Percentiles rank a stretch among this genome's conserved stretches.
These are phyloP conservation scores for Perca flavescens DNA, from an alignment of 2,113 vertebrate species.

Conservation along the genomic window DNA sequence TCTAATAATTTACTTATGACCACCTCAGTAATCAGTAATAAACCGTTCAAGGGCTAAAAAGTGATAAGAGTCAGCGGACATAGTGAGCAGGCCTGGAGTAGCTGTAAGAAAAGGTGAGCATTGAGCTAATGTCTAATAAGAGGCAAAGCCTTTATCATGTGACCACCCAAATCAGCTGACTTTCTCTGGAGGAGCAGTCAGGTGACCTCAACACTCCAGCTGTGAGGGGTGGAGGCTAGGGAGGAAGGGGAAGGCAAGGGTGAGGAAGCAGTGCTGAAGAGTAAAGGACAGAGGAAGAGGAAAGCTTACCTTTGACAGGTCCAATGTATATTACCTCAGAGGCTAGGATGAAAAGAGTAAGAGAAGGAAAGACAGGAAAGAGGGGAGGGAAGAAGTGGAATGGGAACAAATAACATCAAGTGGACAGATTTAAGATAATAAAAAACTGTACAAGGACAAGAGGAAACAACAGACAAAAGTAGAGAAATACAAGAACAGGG, in stretches of 20 bases:
- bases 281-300: slow-evolving; percentile 69
- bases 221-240: slow-evolving; percentile 19
- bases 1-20: background rate
- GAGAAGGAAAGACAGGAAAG: slow-evolving; percentile 80
- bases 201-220: slow-evolving; percentile 64
- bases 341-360: slow-evolving; percentile 88
- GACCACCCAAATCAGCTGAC: slow-evolving; percentile 69
- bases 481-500: slow-evolving; percentile 50
- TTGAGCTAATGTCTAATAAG: slow-evolving; percentile 51
- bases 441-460: slow-evolving; percentile 80
- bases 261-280: slow-evolving; percentile 75
- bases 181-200: slow-evolving; percentile 60
- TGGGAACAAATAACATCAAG: slow-evolving; percentile 54
- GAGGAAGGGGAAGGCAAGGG: slow-evolving; percentile 27
- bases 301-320: slow-evolving; percentile 99
- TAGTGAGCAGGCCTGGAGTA: slow-evolving; percentile 49
- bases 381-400: slow-evolving; percentile 44
- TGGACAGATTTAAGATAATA: slow-evolving; percentile 71
- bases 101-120: slow-evolving; percentile 39
- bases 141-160: slow-evolving; percentile 63
- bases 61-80: slow-evolving; percentile 38
- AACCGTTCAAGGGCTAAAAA: background rate
- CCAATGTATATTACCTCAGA: slow-evolving; percentile 99
- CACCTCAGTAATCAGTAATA: background rate
- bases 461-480: slow-evolving; percentile 53